Base-by-base conservation (phyloP, 2,888 invertebrate genomes). In the Acrobasis repandana region DNA sequence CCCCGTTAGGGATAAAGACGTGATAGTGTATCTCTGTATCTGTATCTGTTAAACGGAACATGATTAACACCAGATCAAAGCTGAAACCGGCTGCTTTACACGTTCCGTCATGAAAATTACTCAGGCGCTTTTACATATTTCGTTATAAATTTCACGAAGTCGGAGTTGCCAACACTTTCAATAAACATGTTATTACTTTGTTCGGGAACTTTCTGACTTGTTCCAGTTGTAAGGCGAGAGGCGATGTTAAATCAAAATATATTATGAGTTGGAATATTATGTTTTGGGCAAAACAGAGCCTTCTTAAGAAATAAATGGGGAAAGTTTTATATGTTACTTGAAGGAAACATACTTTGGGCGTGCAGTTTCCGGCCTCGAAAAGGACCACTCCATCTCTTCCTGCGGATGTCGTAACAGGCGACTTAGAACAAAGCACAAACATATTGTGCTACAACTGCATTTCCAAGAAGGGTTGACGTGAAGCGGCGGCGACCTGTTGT, bases 41-140 rank as follows among this genome's bases (percentile, higher is more conserved):
- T n/a, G n/a, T n/a, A n/a, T n/a, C n/a, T n/a, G n/a, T n/a, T n/a
- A n/a, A 14, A 14, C 4, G 20, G 18, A 38, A 54, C 16, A n/a
- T 54, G 18, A 54, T 54, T 14, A 38, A 38, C 54, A 38, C 54
- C 54, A 54, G 36, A 54, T 54, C 38, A 54, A 54, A 54, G 54
- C 1, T 9, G 2, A 54, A 16, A 16, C 38, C n/a, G 18, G 10
- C 14, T 18, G 18, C 36, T 5, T 50, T 50, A 28, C 50, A 50
- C 50, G 28, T 50, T 50, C 9, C 38, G 20, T 11, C 16, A 4
- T 9, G 48, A 58, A 58, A 16, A 18, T 54, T 34, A n/a, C n/a
- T n/a, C n/a, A 38, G 10, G 20, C 38, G 18, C 36, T 6, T n/a
- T 50, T 50, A 28, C 50, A 50, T 33, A 20, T 50, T 50, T 8